Evolutionary conservation across 2,797 vertebrate species (phyloP).

Genomic region (Schizopygopsis pylzovi): DNA sequence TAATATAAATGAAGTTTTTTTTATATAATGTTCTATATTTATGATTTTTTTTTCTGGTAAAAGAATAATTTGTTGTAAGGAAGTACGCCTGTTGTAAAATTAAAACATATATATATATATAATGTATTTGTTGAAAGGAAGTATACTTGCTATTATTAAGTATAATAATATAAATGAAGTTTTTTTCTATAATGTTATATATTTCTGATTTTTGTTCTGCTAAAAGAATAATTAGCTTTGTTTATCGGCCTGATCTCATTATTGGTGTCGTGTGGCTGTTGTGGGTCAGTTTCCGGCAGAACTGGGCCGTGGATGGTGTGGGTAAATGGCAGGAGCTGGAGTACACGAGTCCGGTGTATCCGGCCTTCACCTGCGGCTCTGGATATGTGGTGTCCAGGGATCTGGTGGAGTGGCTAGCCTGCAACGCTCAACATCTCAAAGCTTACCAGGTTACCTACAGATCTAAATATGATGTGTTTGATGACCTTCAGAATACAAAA

Average conservation of each 20-base stretch:
- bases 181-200: too few relatives aligned
- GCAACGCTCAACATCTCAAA: slow-evolving; percentile 88
- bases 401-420: slow-evolving; percentile 92
- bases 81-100: too few relatives aligned
- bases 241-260: background rate
- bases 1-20: too few relatives aligned
- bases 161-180: too few relatives aligned
- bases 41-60: too few relatives aligned
- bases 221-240: too few relatives aligned
- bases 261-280: background rate
- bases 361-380: slow-evolving; percentile 95
- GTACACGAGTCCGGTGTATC: slow-evolving; percentile 93
- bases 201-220: too few relatives aligned
- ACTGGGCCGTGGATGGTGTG: slow-evolving; percentile 95
- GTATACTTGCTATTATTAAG: too few relatives aligned
- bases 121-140: too few relatives aligned
- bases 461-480: background rate
- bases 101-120: too few relatives aligned
- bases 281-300: slow-evolving; percentile 92
- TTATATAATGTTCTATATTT: too few relatives aligned
- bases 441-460: slow-evolving; percentile 87
- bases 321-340: slow-evolving; percentile 99
- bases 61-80: too few relatives aligned
- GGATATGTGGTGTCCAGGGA: slow-evolving; percentile 93
- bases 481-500: background rate